These are phyloP conservation scores for Andricus quercusramuli DNA, from an alignment of 2,888 invertebrate genomes.

Conservation along the genomic window DNA sequence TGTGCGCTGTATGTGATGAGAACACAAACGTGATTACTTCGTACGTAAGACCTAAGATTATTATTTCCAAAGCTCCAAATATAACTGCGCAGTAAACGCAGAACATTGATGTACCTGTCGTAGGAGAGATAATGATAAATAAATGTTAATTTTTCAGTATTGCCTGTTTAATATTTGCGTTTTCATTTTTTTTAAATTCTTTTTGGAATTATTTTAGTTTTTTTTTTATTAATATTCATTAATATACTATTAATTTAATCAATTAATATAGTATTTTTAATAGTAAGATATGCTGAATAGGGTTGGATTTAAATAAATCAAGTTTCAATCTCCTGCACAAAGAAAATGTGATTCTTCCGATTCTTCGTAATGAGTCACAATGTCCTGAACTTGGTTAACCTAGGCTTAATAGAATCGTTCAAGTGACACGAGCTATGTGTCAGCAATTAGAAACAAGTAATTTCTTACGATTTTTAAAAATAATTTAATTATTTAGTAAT, in stretches of 20 bases:
- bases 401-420: not conserved
- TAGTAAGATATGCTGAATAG: not conserved
- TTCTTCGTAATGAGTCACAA: not conserved
- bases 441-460: not conserved
- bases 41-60: not conserved
- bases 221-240: not conserved
- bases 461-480: not conserved
- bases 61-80: not conserved
- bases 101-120: not conserved
- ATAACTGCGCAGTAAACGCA: not conserved
- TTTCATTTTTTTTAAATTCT: not conserved
- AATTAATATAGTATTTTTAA: not conserved
- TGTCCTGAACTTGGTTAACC: not conserved
- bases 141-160: not conserved
- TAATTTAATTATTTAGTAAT: too few relatives aligned
- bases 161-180: not conserved
- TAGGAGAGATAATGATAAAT: not conserved
- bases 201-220: not conserved
- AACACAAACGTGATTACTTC: not conserved
- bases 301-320: not conserved
- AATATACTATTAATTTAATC: too few relatives aligned
- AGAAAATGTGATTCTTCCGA: constrained; percentile 8
- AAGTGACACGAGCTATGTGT: not conserved
- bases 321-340: not conserved
- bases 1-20: not conserved